Conservation (phyloP, 2,797 vertebrate genomes). For the Tarsius wallacei region DNA sequence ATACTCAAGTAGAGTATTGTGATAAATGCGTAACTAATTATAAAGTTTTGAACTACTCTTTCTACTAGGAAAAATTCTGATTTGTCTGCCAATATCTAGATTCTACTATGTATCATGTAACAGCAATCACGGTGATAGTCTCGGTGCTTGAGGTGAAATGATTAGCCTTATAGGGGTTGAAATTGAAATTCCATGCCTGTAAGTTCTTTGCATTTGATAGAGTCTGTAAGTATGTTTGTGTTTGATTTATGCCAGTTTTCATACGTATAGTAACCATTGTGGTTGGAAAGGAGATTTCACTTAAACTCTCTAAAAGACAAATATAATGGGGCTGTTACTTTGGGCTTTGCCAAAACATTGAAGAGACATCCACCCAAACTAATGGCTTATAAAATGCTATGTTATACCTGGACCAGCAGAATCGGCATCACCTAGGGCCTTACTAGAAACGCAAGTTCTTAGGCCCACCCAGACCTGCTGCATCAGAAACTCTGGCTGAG, state of each 20-base stretch:
- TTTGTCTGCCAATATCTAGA: not conserved
- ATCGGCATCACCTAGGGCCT: not conserved
- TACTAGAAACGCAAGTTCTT: not conserved
- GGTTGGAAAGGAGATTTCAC: not conserved
- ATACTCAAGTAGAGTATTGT: not conserved
- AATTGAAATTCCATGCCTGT: constrained; percentile 41
- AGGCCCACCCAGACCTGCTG: not conserved
- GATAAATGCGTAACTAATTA: not conserved
- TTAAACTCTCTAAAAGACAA: not conserved
- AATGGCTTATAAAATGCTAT: not conserved
- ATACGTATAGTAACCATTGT: not conserved
- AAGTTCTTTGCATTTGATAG: not conserved
- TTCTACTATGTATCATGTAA: not conserved
- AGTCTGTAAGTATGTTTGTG: not conserved
- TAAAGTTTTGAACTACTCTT: not conserved
- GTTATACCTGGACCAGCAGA: no score
- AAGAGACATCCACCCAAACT: rapidly evolving
- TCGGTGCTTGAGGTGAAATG: not conserved
- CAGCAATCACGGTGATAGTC: not conserved
- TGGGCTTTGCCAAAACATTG: not conserved
- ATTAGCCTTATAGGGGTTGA: not conserved
- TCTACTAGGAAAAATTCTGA: not conserved
- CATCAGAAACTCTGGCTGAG: not conserved
- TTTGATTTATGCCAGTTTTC: constrained; percentile 35
- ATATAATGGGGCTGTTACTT: not conserved